Base-by-base conservation (phyloP, 2,888 invertebrate genomes). In the Pachycephus smyrnensis region DNA sequence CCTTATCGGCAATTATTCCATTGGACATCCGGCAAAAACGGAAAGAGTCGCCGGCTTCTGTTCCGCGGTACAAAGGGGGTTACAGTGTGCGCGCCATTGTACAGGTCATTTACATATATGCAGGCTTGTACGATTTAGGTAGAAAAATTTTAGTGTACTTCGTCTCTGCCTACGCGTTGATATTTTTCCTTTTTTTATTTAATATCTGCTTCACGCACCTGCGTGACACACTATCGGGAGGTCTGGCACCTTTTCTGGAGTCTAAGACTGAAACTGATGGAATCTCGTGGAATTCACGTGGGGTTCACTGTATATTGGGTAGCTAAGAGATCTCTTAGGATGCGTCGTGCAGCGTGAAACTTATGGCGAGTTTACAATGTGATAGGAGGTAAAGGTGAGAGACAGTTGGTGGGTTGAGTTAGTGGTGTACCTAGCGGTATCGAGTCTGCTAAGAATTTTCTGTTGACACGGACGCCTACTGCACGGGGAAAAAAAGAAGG, bases 1-100 rank as follows among this genome's bases (percentile, higher is more conserved):
- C 71, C 71, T 71, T 71, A 71, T 71, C 71, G 71, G 71, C 71
- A 33, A 71, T 71, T 71, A 32, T 55, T 55, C 55, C 55, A 55
- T 55, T 55, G 55, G 55, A 55, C 23, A 23, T 23, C 23, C 23
- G 55, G 23, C 6, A 23, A 55, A 55, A 55, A 23, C 1, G 9
- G 9, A 55, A 55, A 55, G 55, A 55, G 23, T 55, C 23, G 55
- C 23, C 55, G 40, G 40, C 55, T 55, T 55, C 55, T 23, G 9
- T 55, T 55, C 23, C 23, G 9, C 9, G 55, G 23, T 1, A 55
- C 55, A 55, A 55, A 35, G 15, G 55, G 23, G n/a, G n/a, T n/a
- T 23, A 55, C 23, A 55, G 23, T 2, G 23, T 9, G 23, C 23
- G 2, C 23, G 2, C 55, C 55, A 55, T 55, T 55, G 55, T 55